These are phyloP conservation scores for Choloepus didactylus DNA, from an alignment of 2,797 vertebrate species.

Conservation along the genomic window DNA sequence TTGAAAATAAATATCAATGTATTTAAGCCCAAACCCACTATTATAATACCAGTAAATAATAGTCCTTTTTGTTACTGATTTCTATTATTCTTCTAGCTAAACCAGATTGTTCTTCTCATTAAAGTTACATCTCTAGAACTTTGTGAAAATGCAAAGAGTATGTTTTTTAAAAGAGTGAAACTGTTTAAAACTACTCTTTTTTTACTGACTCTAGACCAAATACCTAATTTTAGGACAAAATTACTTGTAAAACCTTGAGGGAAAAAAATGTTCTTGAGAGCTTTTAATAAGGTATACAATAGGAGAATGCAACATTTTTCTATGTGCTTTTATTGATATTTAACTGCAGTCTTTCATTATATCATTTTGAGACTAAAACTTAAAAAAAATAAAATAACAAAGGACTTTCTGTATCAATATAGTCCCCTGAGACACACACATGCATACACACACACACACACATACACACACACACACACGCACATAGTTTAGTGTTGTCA, in stretches of 20 bases:
- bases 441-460: not conserved
- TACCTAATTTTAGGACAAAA: slow-evolving; percentile 72
- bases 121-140: slow-evolving; percentile 81
- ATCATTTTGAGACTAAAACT: slow-evolving; percentile 13
- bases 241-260: slow-evolving; percentile 66
- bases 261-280: slow-evolving; percentile 75
- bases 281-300: not conserved
- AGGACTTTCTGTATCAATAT: not conserved
- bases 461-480: not conserved
- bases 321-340: slow-evolving; percentile 68
- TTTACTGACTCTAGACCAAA: slow-evolving; percentile 67
- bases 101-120: slow-evolving; percentile 80
- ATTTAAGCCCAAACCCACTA: slow-evolving; percentile 84
- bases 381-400: not conserved
- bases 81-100: slow-evolving; percentile 85
- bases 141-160: slow-evolving; percentile 84
- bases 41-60: slow-evolving; percentile 86
- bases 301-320: slow-evolving; percentile 70
- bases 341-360: slow-evolving; percentile 14
- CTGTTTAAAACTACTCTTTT: slow-evolving; percentile 45
- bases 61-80: slow-evolving; percentile 85
- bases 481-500: not conserved
- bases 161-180: slow-evolving; percentile 59
- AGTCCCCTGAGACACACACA: not conserved
- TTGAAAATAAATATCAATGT: slow-evolving; percentile 86